Conservation (phyloP, 2,888 invertebrate genomes). For the Campoplex nolae region DNA sequence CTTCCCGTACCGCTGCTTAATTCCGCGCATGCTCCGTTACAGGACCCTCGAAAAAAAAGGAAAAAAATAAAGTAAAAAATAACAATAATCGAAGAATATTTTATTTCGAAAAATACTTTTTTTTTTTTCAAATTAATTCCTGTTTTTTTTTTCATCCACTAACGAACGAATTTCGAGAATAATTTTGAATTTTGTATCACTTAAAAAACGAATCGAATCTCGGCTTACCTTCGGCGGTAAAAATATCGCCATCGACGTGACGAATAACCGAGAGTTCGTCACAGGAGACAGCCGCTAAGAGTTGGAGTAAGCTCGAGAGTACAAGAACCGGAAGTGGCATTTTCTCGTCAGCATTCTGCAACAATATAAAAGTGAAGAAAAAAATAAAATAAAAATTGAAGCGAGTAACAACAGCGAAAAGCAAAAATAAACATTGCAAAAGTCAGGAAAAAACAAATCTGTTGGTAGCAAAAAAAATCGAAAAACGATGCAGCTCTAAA, state of each 20-base stretch:
- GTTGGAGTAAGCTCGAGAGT: slow-evolving; percentile 77
- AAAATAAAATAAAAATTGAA: background rate
- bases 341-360: slow-evolving; percentile 83
- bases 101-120: too few species aligned
- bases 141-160: too few species aligned
- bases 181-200: too few species aligned
- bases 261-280: slow-evolving; percentile 80
- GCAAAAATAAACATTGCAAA: background rate
- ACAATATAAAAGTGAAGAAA: slow-evolving; percentile 14
- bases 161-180: too few species aligned
- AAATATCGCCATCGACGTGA: slow-evolving; percentile 82
- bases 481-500: background rate
- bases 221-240: slow-evolving; percentile 80
- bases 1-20: slow-evolving; percentile 89
- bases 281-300: slow-evolving; percentile 72
- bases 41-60: slow-evolving; percentile 76
- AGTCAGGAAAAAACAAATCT: background rate
- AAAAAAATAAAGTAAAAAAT: background rate
- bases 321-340: slow-evolving; percentile 81
- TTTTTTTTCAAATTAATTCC: background rate
- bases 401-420: background rate
- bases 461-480: background rate
- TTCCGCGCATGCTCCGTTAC: slow-evolving; percentile 88
- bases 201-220: background rate
- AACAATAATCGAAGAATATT: too few species aligned